phyloP scores from a whole-genome alignment of 2,113 vertebrate genomes.

The Cololabis saira region DNA sequence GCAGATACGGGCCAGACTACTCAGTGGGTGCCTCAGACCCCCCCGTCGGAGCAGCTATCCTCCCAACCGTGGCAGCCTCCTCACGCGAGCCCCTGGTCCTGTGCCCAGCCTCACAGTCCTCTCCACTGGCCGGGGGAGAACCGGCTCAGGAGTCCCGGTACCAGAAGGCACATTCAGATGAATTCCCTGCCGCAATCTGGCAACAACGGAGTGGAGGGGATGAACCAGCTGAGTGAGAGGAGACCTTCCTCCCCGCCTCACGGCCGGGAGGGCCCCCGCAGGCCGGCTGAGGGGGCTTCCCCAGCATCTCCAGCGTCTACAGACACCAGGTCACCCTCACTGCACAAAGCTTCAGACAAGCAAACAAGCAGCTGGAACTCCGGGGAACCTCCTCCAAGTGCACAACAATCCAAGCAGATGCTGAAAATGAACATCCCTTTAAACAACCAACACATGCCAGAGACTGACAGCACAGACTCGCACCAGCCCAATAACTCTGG shows the following conservation, averaged over 20 bases:
- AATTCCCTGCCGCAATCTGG: constrained; percentile 51
- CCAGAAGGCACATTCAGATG: constrained; percentile 35
- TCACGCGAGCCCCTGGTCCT: constrained; percentile 8
- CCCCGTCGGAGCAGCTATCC: constrained; percentile 56
- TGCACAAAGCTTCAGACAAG: constrained; percentile 65
- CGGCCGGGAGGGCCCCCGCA: constrained; percentile 71
- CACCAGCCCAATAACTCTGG: constrained; percentile 50
- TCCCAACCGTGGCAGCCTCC: constrained; percentile 41
- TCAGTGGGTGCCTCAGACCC: constrained; percentile 51
- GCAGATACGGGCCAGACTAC: constrained; percentile 20
- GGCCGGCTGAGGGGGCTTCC: constrained; percentile 72
- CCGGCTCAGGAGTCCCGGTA: constrained; percentile 29
- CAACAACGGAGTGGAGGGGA: constrained; percentile 67
- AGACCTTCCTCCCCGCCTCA: constrained; percentile 68
- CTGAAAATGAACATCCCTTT: constrained; percentile 84
- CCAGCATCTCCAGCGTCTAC: constrained; percentile 71
- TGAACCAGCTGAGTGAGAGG: constrained; percentile 81
- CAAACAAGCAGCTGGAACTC: constrained; percentile 26
- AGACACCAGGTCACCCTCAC: constrained; percentile 59
- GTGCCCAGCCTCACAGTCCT: constrained; percentile 39
- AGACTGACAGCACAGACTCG: constrained; percentile 51
- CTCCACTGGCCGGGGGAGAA: constrained; percentile 39
- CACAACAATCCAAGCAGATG: constrained; percentile 64
- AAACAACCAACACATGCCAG: constrained; percentile 62
- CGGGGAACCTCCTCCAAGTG: constrained; percentile 52